Percentiles rank a stretch among this genome's conserved stretches.
phyloP scores from a whole-genome alignment of 2,113 vertebrate species.

The Seriola rivoliana region DNA sequence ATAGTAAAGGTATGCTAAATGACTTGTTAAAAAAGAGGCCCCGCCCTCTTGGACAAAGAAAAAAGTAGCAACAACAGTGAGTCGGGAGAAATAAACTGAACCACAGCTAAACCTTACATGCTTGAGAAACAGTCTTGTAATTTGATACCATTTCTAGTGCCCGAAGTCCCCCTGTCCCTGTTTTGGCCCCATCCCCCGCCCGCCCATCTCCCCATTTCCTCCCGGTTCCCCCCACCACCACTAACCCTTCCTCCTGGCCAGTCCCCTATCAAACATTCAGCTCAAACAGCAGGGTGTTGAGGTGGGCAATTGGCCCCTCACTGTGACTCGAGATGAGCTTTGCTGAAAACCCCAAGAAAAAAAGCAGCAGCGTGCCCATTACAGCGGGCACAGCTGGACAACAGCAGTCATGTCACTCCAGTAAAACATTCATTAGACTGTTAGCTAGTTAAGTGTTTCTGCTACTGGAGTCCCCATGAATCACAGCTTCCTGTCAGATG shows the following conservation, averaged over 20 bases:
- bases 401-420: slow-evolving; percentile 42
- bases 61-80: slow-evolving; percentile 38
- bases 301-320: slow-evolving; percentile 66
- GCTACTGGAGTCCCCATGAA: slow-evolving; percentile 42
- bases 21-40: slow-evolving; percentile 64
- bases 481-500: slow-evolving; percentile 42
- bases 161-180: slow-evolving; percentile 48
- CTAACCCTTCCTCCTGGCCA: slow-evolving; percentile 18
- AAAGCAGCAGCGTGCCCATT: slow-evolving; percentile 12
- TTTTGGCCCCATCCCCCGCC: slow-evolving; percentile 38
- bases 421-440: slow-evolving; percentile 67
- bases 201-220: slow-evolving; percentile 66
- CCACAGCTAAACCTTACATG: slow-evolving; percentile 14
- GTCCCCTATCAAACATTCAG: slow-evolving; percentile 66
- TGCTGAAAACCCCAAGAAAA: slow-evolving; percentile 38
- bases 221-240: slow-evolving; percentile 20
- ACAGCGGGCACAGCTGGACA: slow-evolving; percentile 58
- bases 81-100: slow-evolving; percentile 19
- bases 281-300: slow-evolving; percentile 63
- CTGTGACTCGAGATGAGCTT: slow-evolving; percentile 69
- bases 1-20: slow-evolving; percentile 75
- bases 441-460: slow-evolving; percentile 55
- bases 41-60: slow-evolving; percentile 51
- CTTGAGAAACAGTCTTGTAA: slow-evolving; percentile 64
- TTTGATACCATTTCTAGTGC: slow-evolving; percentile 58